phyloP scores from a whole-genome alignment of 2,113 vertebrate genomes.

The Origma solitaria region DNA sequence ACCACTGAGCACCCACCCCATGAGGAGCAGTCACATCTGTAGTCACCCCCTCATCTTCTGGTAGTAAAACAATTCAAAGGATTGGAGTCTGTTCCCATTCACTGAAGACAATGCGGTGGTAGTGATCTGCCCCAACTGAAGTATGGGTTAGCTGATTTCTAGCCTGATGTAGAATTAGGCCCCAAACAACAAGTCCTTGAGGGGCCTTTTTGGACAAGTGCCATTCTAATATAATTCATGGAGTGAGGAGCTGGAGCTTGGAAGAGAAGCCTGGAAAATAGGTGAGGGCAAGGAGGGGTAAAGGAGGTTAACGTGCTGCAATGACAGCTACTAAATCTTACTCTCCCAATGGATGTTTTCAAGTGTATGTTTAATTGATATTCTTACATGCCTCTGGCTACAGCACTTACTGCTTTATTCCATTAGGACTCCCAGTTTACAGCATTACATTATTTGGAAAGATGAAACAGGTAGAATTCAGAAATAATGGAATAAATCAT shows the following conservation, averaged over 20 bases:
- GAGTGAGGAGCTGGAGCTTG: background rate
- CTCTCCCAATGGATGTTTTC: background rate
- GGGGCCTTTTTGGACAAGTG: background rate
- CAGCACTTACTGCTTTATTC: constrained; percentile 4
- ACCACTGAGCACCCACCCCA: background rate
- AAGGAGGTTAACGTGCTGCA: background rate
- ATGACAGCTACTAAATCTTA: constrained; percentile 7
- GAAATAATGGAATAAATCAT: background rate
- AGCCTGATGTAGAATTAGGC: background rate
- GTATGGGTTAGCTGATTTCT: background rate
- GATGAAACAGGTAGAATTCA: background rate
- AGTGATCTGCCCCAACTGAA: background rate
- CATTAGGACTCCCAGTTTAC: background rate
- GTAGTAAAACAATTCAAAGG: background rate
- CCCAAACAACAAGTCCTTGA: background rate
- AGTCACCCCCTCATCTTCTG: background rate
- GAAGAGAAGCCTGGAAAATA: background rate
- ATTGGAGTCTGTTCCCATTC: background rate
- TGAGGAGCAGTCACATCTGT: accelerated
- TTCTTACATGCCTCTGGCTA: background rate
- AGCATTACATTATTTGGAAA: background rate
- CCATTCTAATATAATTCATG: background rate
- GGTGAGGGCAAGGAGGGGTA: background rate
- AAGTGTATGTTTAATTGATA: constrained; percentile 39
- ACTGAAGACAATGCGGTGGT: background rate